Evolutionary conservation across 2,888 invertebrate genomes (phyloP).

Genomic region (Platycheirus albimanus): DNA sequence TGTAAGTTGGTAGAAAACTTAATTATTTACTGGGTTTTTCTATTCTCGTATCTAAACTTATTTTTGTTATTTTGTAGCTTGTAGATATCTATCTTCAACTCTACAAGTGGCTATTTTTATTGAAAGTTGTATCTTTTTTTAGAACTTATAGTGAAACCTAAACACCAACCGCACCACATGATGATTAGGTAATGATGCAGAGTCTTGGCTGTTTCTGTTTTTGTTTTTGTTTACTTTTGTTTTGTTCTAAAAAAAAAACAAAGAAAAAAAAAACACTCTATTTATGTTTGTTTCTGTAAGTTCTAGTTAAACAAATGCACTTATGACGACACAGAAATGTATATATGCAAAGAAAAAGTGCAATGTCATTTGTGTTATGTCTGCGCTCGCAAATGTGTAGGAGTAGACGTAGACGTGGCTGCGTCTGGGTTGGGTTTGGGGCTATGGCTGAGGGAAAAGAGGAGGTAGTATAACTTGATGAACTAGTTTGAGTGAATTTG

Average conservation of each 20-base stretch:
- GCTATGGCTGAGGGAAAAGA: too few species aligned
- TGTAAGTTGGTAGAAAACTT: background rate
- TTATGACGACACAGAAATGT: constrained; percentile 13
- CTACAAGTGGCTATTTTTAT: constrained; percentile 41
- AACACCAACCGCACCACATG: constrained; percentile 24
- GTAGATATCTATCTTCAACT: constrained; percentile 7
- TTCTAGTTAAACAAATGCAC: background rate
- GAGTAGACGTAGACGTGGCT: too few species aligned
- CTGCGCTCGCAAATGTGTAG: constrained; percentile 40
- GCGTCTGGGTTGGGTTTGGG: too few species aligned
- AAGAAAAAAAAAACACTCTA: background rate
- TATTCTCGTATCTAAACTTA: constrained; percentile 14
- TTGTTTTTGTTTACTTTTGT: constrained; percentile 58
- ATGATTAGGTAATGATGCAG: constrained; percentile 51
- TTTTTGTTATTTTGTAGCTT: too few species aligned
- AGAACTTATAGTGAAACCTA: constrained; percentile 25
- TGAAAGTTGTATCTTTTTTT: constrained; percentile 35
- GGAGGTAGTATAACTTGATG: too few species aligned
- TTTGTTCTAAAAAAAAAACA: constrained; percentile 7
- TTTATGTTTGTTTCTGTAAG: constrained; percentile 44
- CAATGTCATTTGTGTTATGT: constrained; percentile 67
- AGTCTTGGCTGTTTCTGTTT: background rate
- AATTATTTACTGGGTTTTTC: constrained; percentile 32
- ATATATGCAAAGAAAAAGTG: constrained; percentile 43
- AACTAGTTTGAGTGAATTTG: too few species aligned